A percentile compares a stretch with the other conserved stretches of the same genome.
Conservation (phyloP, 2,888 invertebrate genomes). For the Copidosoma aretas region DNA sequence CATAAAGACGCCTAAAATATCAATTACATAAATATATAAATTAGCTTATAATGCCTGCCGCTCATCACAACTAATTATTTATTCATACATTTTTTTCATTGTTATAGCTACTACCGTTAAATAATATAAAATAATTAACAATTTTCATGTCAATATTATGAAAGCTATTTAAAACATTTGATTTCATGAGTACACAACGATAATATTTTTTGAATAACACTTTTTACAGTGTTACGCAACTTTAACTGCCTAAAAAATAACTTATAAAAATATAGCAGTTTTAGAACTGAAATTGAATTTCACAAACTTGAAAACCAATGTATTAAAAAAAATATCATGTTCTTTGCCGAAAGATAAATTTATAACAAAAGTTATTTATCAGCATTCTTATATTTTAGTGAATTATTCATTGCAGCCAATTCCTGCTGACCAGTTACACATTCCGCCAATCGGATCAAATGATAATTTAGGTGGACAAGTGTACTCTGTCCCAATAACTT, state of each 20-base stretch:
- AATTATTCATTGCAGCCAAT: slow-evolving; percentile 73
- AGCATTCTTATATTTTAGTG: too few species aligned
- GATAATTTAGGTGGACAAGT: slow-evolving; percentile 85
- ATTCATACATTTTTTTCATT: slow-evolving; percentile 5
- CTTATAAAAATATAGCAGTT: background rate
- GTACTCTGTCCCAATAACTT: slow-evolving; percentile 85
- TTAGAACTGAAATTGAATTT: background rate
- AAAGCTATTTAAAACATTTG: background rate
- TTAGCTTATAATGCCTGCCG: slow-evolving; percentile 38
- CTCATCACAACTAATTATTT: slow-evolving; percentile 25
- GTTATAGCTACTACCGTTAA: background rate
- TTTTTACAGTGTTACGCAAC: background rate
- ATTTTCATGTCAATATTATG: background rate
- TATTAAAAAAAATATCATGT: background rate
- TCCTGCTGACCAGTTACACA: slow-evolving; percentile 88
- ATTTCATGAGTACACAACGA: background rate
- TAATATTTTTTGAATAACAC: background rate
- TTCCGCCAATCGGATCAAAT: slow-evolving; percentile 88
- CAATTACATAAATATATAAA: slow-evolving; percentile 1
- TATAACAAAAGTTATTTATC: slow-evolving; percentile 15
- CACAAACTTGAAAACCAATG: background rate
- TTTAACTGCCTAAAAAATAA: too few species aligned
- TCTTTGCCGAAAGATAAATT: background rate
- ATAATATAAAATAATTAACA: background rate
- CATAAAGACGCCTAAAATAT: background rate